Conservation (phyloP, 2,888 invertebrate species). For the Tinea semifulvella region DNA sequence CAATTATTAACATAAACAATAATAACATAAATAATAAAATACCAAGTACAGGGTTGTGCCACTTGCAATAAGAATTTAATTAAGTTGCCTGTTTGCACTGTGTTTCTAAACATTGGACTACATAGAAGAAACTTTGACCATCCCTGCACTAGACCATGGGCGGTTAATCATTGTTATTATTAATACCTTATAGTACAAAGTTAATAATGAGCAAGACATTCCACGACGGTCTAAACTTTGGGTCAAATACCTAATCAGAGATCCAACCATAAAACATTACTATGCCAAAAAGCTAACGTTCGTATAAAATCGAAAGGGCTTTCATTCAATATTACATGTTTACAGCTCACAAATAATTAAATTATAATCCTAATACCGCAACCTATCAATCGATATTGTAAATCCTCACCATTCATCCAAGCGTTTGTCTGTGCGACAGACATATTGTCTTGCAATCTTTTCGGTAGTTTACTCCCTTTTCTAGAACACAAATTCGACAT, state of each 20-base stretch:
- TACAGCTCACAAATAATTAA: neutral
- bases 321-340: neutral
- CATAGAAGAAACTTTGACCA: too few relatives aligned
- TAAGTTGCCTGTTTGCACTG: too few relatives aligned
- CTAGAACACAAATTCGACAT: conserved; percentile 83
- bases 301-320: neutral
- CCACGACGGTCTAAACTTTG: too few relatives aligned
- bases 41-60: too few relatives aligned
- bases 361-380: neutral
- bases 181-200: too few relatives aligned
- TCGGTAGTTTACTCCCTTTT: conserved; percentile 77
- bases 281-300: neutral
- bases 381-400: conserved; percentile 34
- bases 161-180: too few relatives aligned
- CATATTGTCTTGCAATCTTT: conserved; percentile 80
- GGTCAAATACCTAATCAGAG: neutral
- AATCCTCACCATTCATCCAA: conserved; percentile 85
- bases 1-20: too few relatives aligned
- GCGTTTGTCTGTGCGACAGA: conserved; percentile 83
- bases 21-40: too few relatives aligned
- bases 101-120: too few relatives aligned
- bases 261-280: neutral
- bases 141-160: too few relatives aligned
- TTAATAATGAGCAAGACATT: too few relatives aligned
- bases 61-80: too few relatives aligned